Base-by-base conservation (phyloP, 1,140 invertebrate genomes). In the Frieseomelitta varia region DNA sequence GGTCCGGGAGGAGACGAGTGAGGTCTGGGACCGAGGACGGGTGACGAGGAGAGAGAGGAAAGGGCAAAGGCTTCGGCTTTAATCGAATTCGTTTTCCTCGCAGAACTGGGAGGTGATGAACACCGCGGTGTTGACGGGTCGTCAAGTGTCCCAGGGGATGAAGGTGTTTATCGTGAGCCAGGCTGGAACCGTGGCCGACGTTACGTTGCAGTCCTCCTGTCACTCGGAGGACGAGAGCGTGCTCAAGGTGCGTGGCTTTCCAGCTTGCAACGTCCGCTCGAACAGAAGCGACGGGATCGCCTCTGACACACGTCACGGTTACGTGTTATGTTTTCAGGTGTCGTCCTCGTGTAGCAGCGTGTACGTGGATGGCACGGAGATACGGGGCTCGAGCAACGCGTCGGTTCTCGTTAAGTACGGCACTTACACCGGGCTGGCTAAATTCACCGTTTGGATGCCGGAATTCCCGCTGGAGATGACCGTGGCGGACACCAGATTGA, bases 401-500 rank as follows among this genome's bases (percentile, higher is more conserved):
- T 98, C 98, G 1, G 97, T 99, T 24, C 96, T 99, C 17, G 98
- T 99, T 14, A 98, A 98, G 94, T 99, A 99, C 92, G 98, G 98
- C 14, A 98, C 98, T 0, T 98, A 98, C 92, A 98, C 97, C 14
- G 98, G 98, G 14, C 93, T 98, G 65, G 97, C 98, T 1, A 96
- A 97, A 84, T 98, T 99, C 93, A 98, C 97, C 15, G 98, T 99
- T 0, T 99, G 99, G 99, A 99, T 99, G 96, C 99, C 99, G 0
- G 98, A 99, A 93, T 97, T 99, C 90, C 98, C 98, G 0, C 94
- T 99, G 65, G 98, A 99, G 91, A 97, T 99, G 27, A 97, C 97
- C 82, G 97, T 99, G 2, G 96, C 97, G 3, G 99, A 99, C 94
- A 96, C 97, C 71, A 96, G 98, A 84, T 96, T 99, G 17, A 99